Base-by-base conservation (phyloP, 2,888 invertebrate species). In the Schizaphis graminum region DNA sequence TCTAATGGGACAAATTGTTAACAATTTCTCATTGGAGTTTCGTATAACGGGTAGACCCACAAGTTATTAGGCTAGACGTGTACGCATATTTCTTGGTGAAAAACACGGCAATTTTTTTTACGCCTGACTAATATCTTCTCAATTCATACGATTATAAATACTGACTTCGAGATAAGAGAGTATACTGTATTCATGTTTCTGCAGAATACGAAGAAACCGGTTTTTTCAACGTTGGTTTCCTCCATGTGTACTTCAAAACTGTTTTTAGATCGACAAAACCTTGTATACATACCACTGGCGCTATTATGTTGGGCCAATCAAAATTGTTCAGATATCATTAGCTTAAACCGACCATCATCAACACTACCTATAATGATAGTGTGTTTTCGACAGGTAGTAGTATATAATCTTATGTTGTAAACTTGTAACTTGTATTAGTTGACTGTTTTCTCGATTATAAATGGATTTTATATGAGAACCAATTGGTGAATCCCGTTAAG, bases 151-250 rank as follows among this genome's bases (percentile, higher is more conserved):
- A 94, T 90, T 93, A 85, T 93, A 89, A 89, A 89, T 57, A 93
- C 77, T 44, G 89, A 57, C 85, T 56, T 93, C 89, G 89, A 93
- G 88, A 93, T 93, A 93, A 93, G 93, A 89, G 92, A 87, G 56
- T 53, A 89, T 61, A 67, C 57, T 85, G 85, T 94, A 91, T 94
- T 94, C 93, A 44, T 91, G 93, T 94, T 93, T 94, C 49, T 90
- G 93, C 90, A 53, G 93, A 94, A 91, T 94, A 94, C n/a, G 90
- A 85, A 86, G 57, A 93, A 94, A 94, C 93, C 93, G 90, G 93
- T 94, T 94, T 90, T 90, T 57, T 91, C 47, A 47, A 84, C 47
- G 47, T 44, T 56, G 86, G 56, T 91, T 89, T 89, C 47, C 47
- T 57, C 85, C 49, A 47, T 49, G 86, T 86, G 93, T 61, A 41